phyloP scores from a whole-genome alignment of 2,113 vertebrate species.

The Caloenas nicobarica region DNA sequence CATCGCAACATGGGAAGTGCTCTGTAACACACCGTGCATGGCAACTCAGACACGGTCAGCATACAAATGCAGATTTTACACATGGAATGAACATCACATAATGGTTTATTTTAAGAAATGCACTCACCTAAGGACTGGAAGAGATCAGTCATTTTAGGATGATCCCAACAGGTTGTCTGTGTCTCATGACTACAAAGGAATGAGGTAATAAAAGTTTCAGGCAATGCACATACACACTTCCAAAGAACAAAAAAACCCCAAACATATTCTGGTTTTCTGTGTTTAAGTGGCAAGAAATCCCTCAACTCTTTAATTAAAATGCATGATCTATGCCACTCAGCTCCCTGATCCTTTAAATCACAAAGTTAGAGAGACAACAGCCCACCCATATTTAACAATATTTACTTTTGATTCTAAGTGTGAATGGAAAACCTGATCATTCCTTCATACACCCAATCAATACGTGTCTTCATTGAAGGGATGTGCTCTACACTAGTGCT shows the following conservation, averaged over 20 bases:
- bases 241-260: neutral
- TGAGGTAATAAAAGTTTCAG: neutral
- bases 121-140: conserved; percentile 92
- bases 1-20: neutral
- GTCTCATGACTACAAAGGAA: conserved; percentile 86
- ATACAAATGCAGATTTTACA: neutral
- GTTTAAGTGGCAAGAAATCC: neutral
- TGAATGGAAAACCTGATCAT: neutral
- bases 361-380: neutral
- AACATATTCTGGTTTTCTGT: neutral
- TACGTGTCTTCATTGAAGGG: neutral
- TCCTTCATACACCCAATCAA: neutral
- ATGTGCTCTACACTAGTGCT: neutral
- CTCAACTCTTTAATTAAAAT: neutral
- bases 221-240: neutral
- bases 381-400: neutral
- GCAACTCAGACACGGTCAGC: neutral
- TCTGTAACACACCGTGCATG: neutral
- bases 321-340: neutral
- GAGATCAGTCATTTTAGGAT: conserved; percentile 95
- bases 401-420: neutral
- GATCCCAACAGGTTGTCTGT: conserved; percentile 95
- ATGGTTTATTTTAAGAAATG: neutral
- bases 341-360: neutral
- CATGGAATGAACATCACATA: neutral